These are phyloP conservation scores for Hyalella azteca DNA, from an alignment of 2,888 invertebrate genomes.

Conservation along the genomic window DNA sequence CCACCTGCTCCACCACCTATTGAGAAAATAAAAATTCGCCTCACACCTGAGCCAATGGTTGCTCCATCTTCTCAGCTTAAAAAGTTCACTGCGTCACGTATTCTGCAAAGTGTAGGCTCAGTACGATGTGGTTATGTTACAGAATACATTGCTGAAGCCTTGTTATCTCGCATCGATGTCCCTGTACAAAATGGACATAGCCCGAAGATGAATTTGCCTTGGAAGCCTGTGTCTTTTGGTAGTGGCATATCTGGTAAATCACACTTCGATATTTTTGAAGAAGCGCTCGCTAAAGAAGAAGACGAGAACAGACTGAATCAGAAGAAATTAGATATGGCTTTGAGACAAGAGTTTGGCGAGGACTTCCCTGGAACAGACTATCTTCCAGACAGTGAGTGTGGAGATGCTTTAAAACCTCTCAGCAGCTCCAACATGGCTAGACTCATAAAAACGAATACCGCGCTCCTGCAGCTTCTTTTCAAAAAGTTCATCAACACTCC, in stretches of 20 bases:
- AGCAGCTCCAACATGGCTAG: conserved; percentile 45
- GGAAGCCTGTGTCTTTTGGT: conserved; percentile 52
- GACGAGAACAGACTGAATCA: conserved; percentile 56
- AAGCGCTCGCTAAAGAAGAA: conserved; percentile 56
- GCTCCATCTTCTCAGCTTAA: conserved; percentile 47
- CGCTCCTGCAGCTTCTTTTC: conserved; percentile 51
- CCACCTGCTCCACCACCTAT: background rate
- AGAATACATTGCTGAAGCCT: conserved; percentile 49
- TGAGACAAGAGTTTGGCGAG: conserved; percentile 56
- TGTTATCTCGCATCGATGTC: conserved; percentile 45
- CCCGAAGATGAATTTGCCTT: conserved; percentile 41
- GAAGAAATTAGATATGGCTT: conserved; percentile 52
- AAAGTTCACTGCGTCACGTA: conserved; percentile 55
- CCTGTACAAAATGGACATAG: conserved; percentile 51
- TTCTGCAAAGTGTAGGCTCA: conserved; percentile 49
- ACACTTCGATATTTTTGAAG: conserved; percentile 55
- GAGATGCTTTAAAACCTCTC: conserved; percentile 44
- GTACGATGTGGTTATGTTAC: conserved; percentile 51
- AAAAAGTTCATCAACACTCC: conserved; percentile 53
- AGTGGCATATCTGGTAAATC: conserved; percentile 24
- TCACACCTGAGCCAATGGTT: conserved; percentile 46
- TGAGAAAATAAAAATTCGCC: conserved; percentile 16
- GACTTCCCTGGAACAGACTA: conserved; percentile 57
- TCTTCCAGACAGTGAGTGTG: conserved; percentile 47
- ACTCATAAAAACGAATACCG: conserved; percentile 52